Conservation (phyloP, 1,140 invertebrate genomes). For the Oryzaephilus surinamensis region DNA sequence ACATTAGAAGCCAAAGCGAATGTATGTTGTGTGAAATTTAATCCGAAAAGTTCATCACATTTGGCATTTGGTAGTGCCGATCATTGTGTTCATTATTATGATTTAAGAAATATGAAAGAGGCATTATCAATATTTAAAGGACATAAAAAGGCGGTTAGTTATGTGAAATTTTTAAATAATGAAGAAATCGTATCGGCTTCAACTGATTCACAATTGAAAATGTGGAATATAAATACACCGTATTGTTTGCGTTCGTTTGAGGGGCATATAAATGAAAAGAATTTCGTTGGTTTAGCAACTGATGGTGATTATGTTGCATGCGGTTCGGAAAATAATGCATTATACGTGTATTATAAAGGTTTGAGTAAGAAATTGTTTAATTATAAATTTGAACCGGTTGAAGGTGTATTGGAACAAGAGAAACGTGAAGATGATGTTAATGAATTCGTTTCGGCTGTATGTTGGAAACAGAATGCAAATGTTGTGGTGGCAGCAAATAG, state of each 20-base stretch:
- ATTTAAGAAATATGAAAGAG: constrained; percentile 75
- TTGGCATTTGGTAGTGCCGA: constrained; percentile 92
- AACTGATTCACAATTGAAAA: constrained; percentile 87
- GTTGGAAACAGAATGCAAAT: constrained; percentile 80
- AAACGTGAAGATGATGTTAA: constrained; percentile 74
- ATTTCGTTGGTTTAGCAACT: constrained; percentile 93
- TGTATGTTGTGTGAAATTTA: constrained; percentile 95
- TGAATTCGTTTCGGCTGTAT: constrained; percentile 94
- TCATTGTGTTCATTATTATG: constrained; percentile 95
- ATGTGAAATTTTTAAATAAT: constrained; percentile 88
- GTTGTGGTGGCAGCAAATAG: constrained; percentile 91
- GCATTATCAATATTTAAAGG: constrained; percentile 80
- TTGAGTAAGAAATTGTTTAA: constrained; percentile 78
- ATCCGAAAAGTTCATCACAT: constrained; percentile 75
- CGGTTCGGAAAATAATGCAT: constrained; percentile 90
- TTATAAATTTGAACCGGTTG: constrained; percentile 79
- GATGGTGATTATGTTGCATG: constrained; percentile 92
- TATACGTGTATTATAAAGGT: constrained; percentile 91
- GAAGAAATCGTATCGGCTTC: constrained; percentile 89
- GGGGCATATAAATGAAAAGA: constrained; percentile 94
- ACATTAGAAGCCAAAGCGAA: constrained; percentile 86
- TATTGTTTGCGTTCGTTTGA: constrained; percentile 79
- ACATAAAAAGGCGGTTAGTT: constrained; percentile 91
- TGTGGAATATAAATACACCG: constrained; percentile 79
- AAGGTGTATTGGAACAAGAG: constrained; percentile 67